A percentile compares a stretch with the other conserved stretches of the same genome.
Evolutionary conservation across 2,888 invertebrate genomes (phyloP).

Genomic region (Drosophila testacea): DNA sequence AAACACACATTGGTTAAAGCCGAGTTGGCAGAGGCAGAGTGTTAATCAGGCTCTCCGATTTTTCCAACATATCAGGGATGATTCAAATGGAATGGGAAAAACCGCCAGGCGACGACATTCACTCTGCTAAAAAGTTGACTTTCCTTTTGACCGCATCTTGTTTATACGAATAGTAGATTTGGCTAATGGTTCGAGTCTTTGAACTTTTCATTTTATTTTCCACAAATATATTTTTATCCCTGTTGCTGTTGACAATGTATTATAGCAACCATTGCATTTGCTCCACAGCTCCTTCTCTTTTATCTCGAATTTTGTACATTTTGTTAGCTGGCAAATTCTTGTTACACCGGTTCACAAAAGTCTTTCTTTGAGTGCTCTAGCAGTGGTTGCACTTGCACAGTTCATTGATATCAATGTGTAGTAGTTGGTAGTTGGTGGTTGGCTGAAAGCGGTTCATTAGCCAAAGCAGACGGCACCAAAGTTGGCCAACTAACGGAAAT

Average conservation of each 20-base stretch:
- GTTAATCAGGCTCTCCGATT: constrained; percentile 37
- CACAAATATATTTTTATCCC: constrained; percentile 40
- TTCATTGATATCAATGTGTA: constrained; percentile 64
- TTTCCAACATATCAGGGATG: constrained; percentile 51
- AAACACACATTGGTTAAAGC: constrained; percentile 28
- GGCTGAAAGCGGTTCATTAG: constrained; percentile 70
- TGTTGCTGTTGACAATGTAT: constrained; percentile 5
- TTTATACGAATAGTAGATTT: constrained; percentile 39
- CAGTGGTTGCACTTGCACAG: constrained; percentile 48
- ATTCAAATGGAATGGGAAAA: constrained; percentile 67
- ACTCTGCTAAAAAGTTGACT: constrained; percentile 60
- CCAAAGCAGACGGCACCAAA: constrained; percentile 76
- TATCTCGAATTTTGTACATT: constrained; percentile 13
- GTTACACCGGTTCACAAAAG: constrained; percentile 60
- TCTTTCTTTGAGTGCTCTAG: constrained; percentile 18
- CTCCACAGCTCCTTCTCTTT: not conserved
- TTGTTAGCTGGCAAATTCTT: constrained; percentile 54
- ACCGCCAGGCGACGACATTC: constrained; percentile 56
- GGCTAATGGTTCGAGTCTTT: constrained; percentile 58
- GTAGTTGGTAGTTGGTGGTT: constrained; percentile 17
- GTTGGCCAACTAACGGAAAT: constrained; percentile 81
- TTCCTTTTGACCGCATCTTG: constrained; percentile 74
- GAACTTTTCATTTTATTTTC: constrained; percentile 51
- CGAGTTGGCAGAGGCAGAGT: constrained; percentile 32
- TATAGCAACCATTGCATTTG: not conserved